Base-by-base conservation (phyloP, 2,113 vertebrate genomes). In the Hippocampus zosterae region DNA sequence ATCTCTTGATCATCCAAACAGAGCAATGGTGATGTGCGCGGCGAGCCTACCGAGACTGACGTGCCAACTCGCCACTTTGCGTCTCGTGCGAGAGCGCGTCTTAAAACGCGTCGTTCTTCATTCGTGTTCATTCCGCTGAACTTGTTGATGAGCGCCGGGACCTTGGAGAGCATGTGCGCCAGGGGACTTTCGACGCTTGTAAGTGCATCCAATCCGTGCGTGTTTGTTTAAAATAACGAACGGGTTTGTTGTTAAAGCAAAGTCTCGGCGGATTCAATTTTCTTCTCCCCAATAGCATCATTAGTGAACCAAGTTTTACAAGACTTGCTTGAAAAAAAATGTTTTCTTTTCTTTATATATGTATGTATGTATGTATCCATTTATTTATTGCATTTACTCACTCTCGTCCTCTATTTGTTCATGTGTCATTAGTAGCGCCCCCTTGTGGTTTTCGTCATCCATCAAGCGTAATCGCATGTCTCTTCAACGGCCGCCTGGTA, bases 81-180 rank as follows among this genome's bases (percentile, higher is more conserved):
- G 19, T n/a, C 42, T 46, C 66, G 76, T 57, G 37, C 33, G 77
- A 77, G 82, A 85, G 85, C 84, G 78, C 79, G 37, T 82, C 83
- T 91, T 92, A 89, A 92, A 90, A 84, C 88, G 85, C 84, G 79
- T 75, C 77, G 67, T 72, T 74, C 77, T 60, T 61, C 72, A 63
- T 57, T 40, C 72, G 23, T 63, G 75, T 42, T 88, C 88, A 80
- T 73, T 88, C 69, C 25, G 62, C 21, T 6, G 90, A 91, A 92
- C 91, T 92, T 92, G 92, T 93, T 92, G 89, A 86, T 92, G 89
- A 85, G 80, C 75, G 50, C 59, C 23, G 67, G 73, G 37, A 74
- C 67, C n/a, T 64, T 13, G 40, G 69, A 67, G 53, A 67, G 46
- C 23, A 15, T 50, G n/a, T 60, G 15, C 71, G 16, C 65, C 42